Conservation (phyloP, 2,113 vertebrate genomes). For the Eudyptes chrysolophus region DNA sequence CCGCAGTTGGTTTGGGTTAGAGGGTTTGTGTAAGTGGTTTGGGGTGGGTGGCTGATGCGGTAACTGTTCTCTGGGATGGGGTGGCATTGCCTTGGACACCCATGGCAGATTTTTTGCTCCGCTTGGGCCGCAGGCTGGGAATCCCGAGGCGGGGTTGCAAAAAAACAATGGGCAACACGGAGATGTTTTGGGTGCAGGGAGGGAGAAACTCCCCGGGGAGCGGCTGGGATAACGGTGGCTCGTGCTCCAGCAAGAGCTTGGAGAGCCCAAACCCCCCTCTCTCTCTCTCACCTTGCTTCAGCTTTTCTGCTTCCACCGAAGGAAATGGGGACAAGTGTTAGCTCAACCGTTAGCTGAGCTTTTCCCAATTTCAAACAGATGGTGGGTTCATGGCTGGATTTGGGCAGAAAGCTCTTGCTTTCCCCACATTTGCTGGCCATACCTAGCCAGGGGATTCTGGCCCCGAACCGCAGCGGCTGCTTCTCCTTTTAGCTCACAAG, state of each 20-base stretch:
- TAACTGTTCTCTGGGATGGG: background rate
- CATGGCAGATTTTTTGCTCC: background rate
- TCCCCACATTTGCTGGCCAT: background rate
- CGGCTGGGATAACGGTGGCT: background rate
- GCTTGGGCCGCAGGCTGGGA: background rate
- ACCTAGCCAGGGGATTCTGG: background rate
- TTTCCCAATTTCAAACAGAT: background rate
- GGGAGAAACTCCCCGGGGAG: background rate
- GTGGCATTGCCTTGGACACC: background rate
- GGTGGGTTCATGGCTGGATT: background rate
- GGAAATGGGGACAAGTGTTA: background rate
- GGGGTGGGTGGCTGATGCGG: background rate
- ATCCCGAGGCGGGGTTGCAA: background rate
- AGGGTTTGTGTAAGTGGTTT: background rate
- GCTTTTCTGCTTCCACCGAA: background rate
- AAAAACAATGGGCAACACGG: fast-evolving
- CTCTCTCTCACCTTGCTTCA: background rate
- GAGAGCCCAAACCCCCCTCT: background rate
- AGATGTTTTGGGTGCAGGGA: background rate
- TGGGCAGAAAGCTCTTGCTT: conserved; percentile 24
- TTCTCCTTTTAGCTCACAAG: background rate
- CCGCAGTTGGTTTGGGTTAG: conserved; percentile 12
- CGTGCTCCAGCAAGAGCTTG: background rate
- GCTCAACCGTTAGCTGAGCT: background rate
- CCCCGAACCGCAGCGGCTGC: background rate